Conservation (phyloP, 2,113 vertebrate species). For the Equus przewalskii region DNA sequence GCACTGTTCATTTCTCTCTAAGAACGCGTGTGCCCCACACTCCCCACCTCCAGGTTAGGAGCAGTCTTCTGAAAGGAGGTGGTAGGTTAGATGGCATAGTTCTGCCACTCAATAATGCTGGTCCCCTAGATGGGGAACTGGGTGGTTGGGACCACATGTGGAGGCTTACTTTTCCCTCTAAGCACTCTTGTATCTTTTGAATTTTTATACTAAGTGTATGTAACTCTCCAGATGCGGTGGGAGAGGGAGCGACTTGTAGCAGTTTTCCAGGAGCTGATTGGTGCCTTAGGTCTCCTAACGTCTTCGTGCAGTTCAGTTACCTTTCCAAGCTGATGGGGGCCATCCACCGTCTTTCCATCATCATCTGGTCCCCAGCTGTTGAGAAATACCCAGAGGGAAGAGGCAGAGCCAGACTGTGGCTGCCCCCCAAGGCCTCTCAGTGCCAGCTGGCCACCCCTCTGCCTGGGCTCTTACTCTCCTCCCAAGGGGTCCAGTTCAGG, state of each 20-base stretch:
- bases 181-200: background rate
- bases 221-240: background rate
- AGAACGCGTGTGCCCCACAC: background rate
- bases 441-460: background rate
- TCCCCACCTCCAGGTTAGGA: background rate
- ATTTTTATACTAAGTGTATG: background rate
- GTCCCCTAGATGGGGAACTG: background rate
- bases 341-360: conserved; percentile 97
- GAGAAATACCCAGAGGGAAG: conserved; percentile 50
- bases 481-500: background rate
- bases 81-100: background rate
- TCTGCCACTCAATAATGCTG: background rate
- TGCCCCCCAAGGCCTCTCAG: background rate
- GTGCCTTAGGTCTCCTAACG: rapidly evolving
- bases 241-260: too few species aligned
- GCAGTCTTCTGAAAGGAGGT: background rate
- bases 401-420: background rate
- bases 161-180: background rate
- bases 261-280: background rate
- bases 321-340: conserved; percentile 98
- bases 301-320: conserved; percentile 81
- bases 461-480: background rate
- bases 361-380: conserved; percentile 98
- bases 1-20: background rate
- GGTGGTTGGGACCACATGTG: too few species aligned